A percentile compares a stretch with the other conserved stretches of the same genome.
Evolutionary conservation across 64 coral and sea anemone genomes (phyloP).

Genomic region (Pocillopora verrucosa): DNA sequence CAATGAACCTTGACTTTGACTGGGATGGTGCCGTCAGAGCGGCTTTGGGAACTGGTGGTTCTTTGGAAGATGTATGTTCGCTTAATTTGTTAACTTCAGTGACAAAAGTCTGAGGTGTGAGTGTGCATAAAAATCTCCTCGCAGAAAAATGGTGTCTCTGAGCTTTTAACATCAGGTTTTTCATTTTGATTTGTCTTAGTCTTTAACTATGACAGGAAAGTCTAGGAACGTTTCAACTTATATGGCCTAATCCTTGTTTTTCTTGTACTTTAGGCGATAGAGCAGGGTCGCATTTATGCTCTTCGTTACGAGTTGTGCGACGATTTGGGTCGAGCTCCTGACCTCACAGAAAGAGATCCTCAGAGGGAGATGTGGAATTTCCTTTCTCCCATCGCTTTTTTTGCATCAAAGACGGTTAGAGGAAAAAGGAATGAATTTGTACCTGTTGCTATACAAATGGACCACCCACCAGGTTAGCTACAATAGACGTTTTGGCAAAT

Average conservation of each 20-base stretch:
- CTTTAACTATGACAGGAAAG: no score
- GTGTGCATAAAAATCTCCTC: no score
- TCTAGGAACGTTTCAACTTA: no score
- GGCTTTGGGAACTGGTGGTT: conserved; percentile 5
- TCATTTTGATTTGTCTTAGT: no score
- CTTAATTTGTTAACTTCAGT: not conserved
- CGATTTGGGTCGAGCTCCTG: not conserved
- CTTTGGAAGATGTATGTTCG: conserved; percentile 19
- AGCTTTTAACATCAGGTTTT: no score
- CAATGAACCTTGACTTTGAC: conserved; percentile 33
- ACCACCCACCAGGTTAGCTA: conserved; percentile 25
- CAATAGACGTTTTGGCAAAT: no score
- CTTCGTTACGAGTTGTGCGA: conserved; percentile 52
- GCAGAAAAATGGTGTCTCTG: no score
- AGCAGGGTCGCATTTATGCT: conserved; percentile 47
- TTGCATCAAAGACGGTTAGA: conserved; percentile 23
- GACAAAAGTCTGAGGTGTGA: not conserved
- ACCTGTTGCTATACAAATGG: conserved; percentile 68
- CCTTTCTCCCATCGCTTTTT: conserved; percentile 66
- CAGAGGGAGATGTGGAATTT: conserved; percentile 35
- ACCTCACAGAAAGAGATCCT: conserved; percentile 31
- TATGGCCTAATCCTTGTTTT: no score
- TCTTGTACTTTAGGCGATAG: conserved; percentile 15
- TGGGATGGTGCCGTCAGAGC: conserved; percentile 45
- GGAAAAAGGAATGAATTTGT: not conserved